A percentile compares a stretch with the other conserved stretches of the same genome.
Conservation (phyloP, 2,113 vertebrate species). For the Gallinago paraguaiae region DNA sequence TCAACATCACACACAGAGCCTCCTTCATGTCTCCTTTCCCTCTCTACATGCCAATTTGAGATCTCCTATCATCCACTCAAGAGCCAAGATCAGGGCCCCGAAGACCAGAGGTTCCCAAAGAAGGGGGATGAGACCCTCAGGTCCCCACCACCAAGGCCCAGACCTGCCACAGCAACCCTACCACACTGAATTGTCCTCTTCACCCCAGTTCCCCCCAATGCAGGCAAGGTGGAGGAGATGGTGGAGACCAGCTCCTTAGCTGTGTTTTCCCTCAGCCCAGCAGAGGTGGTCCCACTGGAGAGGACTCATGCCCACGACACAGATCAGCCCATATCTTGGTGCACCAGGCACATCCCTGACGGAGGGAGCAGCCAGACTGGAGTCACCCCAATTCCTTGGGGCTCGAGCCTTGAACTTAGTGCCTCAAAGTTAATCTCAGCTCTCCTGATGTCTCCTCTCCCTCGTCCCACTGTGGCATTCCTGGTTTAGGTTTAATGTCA, state of each 20-base stretch:
- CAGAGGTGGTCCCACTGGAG: neutral
- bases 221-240: neutral
- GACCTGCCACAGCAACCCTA: neutral
- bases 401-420: neutral
- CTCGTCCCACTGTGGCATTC: neutral
- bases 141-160: neutral
- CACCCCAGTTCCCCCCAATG: accelerated
- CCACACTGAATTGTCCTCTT: neutral
- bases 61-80: neutral
- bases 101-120: neutral
- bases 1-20: neutral
- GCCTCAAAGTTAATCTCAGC: neutral
- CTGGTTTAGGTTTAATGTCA: neutral
- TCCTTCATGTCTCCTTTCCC: neutral
- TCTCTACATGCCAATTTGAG: neutral
- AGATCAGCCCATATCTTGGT: accelerated
- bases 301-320: accelerated
- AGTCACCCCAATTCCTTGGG: neutral
- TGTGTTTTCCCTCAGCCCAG: neutral
- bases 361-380: neutral
- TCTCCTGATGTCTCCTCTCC: neutral
- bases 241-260: accelerated
- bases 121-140: accelerated
- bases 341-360: neutral
- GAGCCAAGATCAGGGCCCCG: neutral